Percentiles rank a stretch among this genome's conserved stretches.
phyloP scores from a whole-genome alignment of 2,797 vertebrate genomes.

The Trematomus bernacchii region DNA sequence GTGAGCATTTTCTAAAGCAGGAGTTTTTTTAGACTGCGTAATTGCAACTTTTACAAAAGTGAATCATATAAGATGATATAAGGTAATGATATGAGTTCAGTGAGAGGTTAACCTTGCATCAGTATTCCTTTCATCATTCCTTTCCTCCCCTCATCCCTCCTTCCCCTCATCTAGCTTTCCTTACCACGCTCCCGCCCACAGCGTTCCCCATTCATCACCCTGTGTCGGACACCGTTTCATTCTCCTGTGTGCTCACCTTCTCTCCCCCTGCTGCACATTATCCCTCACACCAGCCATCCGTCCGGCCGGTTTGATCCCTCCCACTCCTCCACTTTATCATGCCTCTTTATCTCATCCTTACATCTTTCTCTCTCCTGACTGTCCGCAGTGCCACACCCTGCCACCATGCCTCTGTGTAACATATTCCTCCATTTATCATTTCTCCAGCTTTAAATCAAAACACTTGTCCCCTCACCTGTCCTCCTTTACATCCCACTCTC shows the following conservation, averaged over 20 bases:
- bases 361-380: constrained; percentile 32
- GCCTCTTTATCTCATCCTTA: constrained; percentile 54
- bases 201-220: constrained; percentile 60
- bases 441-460: constrained; percentile 35
- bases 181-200: constrained; percentile 40
- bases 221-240: constrained; percentile 39
- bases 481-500: constrained; percentile 13
- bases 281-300: constrained; percentile 48
- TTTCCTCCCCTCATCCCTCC: constrained; percentile 32
- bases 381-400: constrained; percentile 57
- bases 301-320: constrained; percentile 42
- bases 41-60: not conserved
- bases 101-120: constrained; percentile 1
- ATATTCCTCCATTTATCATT: constrained; percentile 39
- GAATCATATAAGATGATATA: constrained; percentile 4
- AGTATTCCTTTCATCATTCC: constrained; percentile 34
- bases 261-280: constrained; percentile 54
- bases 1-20: too few relatives aligned
- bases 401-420: constrained; percentile 12
- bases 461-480: constrained; percentile 27
- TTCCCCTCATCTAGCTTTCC: constrained; percentile 41
- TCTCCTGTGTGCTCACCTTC: constrained; percentile 48
- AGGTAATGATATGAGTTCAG: not conserved
- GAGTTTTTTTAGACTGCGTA: not conserved
- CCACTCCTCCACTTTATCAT: constrained; percentile 56